These are phyloP conservation scores for Piscicola geometra DNA, from an alignment of 2,888 invertebrate genomes.

Conservation along the genomic window DNA sequence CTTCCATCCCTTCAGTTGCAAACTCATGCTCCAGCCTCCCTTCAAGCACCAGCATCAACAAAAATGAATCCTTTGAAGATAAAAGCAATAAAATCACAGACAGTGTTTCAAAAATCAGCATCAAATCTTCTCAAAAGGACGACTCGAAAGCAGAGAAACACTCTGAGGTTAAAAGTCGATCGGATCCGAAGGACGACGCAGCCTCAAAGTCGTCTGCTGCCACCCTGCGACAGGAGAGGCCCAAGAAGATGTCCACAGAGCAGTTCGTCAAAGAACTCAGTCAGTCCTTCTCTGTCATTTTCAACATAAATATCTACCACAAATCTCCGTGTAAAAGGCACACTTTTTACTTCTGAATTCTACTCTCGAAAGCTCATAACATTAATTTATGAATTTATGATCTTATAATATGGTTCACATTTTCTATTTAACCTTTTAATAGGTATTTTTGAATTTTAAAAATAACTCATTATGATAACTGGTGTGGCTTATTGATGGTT, in stretches of 20 bases:
- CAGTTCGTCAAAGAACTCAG: constrained; percentile 68
- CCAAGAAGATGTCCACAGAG: constrained; percentile 66
- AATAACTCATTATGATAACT: no score
- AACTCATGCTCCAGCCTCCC: no score
- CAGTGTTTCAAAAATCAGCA: neutral
- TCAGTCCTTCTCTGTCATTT: constrained; percentile 14
- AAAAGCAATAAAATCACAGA: neutral
- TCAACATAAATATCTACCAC: no score
- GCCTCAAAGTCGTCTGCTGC: neutral
- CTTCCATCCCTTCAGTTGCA: neutral
- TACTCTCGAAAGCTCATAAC: no score
- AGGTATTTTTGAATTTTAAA: no score
- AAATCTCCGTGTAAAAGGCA: no score
- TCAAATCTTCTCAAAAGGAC: neutral
- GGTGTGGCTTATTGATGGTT: no score
- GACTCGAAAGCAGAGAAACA: neutral
- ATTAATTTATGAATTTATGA: no score
- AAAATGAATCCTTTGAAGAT: neutral
- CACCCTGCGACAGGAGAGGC: constrained; percentile 58
- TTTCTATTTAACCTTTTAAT: no score
- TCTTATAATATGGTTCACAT: no score
- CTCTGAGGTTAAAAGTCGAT: neutral
- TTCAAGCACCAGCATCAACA: neutral
- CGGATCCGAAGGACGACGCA: neutral
- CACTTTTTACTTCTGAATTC: no score